Evolutionary conservation across 2,797 vertebrate genomes (phyloP).

Genomic region (Pseudochirops cupreus): DNA sequence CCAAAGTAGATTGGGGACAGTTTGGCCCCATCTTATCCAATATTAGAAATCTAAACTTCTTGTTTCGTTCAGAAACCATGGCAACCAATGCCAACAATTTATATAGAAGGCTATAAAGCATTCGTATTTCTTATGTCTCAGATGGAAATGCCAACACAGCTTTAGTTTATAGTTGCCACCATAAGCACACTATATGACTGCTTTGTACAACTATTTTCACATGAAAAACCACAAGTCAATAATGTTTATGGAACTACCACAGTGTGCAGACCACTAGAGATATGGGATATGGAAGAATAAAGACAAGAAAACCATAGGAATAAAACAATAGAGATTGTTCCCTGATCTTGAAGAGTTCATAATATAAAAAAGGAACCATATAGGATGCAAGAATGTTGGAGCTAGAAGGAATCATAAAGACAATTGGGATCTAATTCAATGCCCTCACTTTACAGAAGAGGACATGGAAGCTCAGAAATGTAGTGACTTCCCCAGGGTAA

Average conservation of each 20-base stretch:
- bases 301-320: background rate
- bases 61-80: conserved; percentile 42
- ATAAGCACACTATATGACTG: background rate
- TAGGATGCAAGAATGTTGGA: background rate
- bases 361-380: background rate
- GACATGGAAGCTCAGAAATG: background rate
- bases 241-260: conserved; percentile 32
- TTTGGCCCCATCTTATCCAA: conserved; percentile 48
- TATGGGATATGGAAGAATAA: background rate
- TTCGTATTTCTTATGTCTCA: background rate
- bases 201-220: conserved; percentile 23
- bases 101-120: background rate
- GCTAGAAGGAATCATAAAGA: background rate
- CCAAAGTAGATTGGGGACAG: conserved; percentile 65
- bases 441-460: background rate
- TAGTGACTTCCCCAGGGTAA: background rate
- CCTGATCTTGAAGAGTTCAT: background rate
- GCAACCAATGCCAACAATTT: background rate
- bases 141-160: background rate
- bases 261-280: background rate
- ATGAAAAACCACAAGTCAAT: background rate
- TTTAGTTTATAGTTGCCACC: background rate
- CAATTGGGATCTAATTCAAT: background rate
- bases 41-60: conserved; percentile 52
- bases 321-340: background rate